These are phyloP conservation scores for Siderastrea siderea DNA, from an alignment of 92 coral and sea anemone species.

Conservation along the genomic window DNA sequence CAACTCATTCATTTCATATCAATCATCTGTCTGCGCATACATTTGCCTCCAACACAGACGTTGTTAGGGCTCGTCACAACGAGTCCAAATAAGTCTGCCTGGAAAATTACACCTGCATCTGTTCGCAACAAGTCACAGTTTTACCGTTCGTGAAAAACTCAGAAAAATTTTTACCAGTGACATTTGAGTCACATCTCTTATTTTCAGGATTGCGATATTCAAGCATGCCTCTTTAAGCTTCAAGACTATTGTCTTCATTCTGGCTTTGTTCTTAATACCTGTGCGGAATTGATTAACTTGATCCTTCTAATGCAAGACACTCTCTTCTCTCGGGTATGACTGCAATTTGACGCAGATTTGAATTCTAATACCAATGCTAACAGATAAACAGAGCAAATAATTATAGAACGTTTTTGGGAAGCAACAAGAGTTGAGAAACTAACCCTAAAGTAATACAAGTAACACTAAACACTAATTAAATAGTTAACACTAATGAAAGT, in stretches of 20 bases:
- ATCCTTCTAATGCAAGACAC: conserved; percentile 64
- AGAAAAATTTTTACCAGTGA: background rate
- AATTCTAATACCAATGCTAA: background rate
- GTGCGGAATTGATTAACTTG: conserved; percentile 71
- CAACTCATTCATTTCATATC: background rate
- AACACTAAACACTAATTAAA: no score
- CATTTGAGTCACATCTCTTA: conserved; percentile 27
- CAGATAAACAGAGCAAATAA: background rate
- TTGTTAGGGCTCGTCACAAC: no score
- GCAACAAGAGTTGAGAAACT: background rate
- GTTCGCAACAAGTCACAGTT: background rate
- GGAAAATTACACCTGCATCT: background rate
- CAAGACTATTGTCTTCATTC: conserved; percentile 75
- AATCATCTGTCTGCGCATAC: background rate
- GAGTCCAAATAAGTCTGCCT: background rate
- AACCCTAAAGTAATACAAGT: no score
- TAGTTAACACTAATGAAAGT: no score
- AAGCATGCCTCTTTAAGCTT: conserved; percentile 70
- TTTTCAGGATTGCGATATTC: conserved; percentile 45
- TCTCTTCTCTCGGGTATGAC: conserved; percentile 64
- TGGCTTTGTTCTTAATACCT: conserved; percentile 66
- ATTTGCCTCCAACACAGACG: background rate
- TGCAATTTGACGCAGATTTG: conserved; percentile 36
- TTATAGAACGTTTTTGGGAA: background rate
- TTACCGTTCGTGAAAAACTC: background rate